phyloP scores from a whole-genome alignment of 2,888 invertebrate genomes.

The Rhamnusium bicolor region DNA sequence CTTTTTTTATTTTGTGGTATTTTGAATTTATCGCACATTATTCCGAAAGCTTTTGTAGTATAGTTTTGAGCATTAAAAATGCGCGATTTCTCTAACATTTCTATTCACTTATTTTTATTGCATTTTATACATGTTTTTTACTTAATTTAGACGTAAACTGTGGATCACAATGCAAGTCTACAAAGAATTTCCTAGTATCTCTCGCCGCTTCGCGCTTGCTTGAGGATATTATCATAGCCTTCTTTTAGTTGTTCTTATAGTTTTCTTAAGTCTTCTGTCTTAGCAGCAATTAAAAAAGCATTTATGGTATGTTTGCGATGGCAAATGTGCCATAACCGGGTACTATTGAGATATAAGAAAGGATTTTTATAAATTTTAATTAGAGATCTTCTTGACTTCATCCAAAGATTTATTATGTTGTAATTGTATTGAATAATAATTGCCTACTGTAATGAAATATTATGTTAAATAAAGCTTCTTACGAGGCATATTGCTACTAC shows the following conservation, averaged over 20 bases:
- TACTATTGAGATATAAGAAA: not conserved
- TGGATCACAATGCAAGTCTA: slow-evolving; percentile 37
- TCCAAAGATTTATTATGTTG: not conserved
- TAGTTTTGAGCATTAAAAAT: not conserved
- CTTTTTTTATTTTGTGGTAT: not conserved
- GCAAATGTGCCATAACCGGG: not conserved
- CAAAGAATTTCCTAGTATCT: not conserved
- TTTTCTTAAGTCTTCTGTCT: not conserved
- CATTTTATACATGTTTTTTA: slow-evolving; percentile 37
- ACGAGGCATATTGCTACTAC: not conserved
- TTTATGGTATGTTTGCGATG: not conserved
- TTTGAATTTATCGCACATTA: not conserved
- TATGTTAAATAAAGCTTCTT: not conserved
- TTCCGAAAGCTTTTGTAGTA: not conserved
- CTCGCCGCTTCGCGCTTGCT: not conserved
- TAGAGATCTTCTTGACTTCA: not conserved
- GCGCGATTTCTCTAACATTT: slow-evolving; percentile 27
- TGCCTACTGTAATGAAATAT: not conserved
- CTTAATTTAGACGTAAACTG: slow-evolving; percentile 44
- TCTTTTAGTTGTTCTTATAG: slow-evolving; percentile 5
- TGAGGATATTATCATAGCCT: not conserved
- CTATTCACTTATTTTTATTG: slow-evolving; percentile 44
- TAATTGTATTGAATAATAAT: not conserved
- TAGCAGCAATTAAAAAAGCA: not conserved
- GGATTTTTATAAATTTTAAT: not conserved